Conservation (phyloP, 2,888 invertebrate species). For the Allygus modestus region DNA sequence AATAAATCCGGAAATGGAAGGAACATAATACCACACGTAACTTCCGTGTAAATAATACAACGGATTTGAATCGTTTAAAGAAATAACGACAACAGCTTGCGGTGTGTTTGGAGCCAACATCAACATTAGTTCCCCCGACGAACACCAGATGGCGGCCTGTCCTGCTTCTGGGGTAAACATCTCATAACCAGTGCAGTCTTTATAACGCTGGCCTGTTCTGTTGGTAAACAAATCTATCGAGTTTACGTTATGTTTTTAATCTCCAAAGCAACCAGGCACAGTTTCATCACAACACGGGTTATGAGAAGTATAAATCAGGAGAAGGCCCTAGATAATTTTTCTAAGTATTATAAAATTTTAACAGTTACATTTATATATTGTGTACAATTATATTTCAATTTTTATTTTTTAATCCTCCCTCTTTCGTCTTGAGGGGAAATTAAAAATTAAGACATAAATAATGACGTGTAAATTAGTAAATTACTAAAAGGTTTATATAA, state of each 20-base stretch:
- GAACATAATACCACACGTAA: neutral
- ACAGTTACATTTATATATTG: too few species aligned
- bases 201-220: neutral
- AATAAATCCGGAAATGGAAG: neutral
- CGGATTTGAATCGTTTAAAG: neutral
- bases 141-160: neutral
- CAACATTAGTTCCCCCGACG: neutral
- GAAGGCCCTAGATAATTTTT: too few species aligned
- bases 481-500: too few species aligned
- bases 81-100: neutral
- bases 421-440: too few species aligned
- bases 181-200: neutral
- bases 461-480: too few species aligned
- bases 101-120: neutral
- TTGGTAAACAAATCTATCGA: constrained; percentile 15
- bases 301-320: too few species aligned
- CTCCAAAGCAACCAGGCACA: neutral
- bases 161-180: neutral
- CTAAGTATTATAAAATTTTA: too few species aligned
- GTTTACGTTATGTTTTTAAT: constrained; percentile 17
- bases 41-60: constrained; percentile 37
- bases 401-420: too few species aligned
- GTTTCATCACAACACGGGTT: too few species aligned
- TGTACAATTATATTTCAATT: too few species aligned
- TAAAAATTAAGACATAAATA: too few species aligned